Evolutionary conservation across 2,113 vertebrate genomes (phyloP).

Genomic region (Pteruthius melanotis): DNA sequence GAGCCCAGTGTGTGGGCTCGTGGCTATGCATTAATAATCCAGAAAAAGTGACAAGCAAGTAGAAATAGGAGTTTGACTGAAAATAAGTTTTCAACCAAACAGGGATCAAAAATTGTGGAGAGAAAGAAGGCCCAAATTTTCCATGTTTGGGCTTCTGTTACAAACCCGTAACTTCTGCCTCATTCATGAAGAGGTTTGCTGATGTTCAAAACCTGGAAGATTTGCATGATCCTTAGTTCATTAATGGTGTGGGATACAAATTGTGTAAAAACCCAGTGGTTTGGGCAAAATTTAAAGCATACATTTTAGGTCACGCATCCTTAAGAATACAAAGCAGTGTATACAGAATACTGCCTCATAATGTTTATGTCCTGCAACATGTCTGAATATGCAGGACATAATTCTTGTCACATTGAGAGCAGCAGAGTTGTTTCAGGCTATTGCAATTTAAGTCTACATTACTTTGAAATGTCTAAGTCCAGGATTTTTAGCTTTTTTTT

Average conservation of each 20-base stretch:
- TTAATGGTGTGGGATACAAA: background rate
- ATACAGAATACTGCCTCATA: background rate
- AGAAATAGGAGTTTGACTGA: background rate
- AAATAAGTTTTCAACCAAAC: background rate
- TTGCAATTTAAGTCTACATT: background rate
- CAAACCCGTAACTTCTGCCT: background rate
- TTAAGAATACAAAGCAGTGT: background rate
- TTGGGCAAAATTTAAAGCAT: background rate
- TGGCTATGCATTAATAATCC: background rate
- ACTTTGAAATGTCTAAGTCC: background rate
- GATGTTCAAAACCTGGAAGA: background rate
- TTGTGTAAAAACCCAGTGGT: accelerated
- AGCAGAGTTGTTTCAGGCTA: slow-evolving; percentile 20
- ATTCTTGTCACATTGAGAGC: background rate
- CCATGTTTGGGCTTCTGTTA: background rate
- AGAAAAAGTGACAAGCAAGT: background rate
- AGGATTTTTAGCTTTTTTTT: background rate
- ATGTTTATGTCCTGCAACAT: background rate
- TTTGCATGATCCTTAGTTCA: background rate
- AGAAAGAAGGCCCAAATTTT: background rate
- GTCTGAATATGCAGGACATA: slow-evolving; percentile 11
- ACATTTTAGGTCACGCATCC: background rate
- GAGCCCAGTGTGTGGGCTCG: background rate
- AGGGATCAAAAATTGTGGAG: background rate
- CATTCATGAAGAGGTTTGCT: background rate